Evolutionary conservation across 2,797 vertebrate genomes (phyloP), one percentile per base, ranked within the genome.

Genomic region (Pygocentrus nattereri): DNA sequence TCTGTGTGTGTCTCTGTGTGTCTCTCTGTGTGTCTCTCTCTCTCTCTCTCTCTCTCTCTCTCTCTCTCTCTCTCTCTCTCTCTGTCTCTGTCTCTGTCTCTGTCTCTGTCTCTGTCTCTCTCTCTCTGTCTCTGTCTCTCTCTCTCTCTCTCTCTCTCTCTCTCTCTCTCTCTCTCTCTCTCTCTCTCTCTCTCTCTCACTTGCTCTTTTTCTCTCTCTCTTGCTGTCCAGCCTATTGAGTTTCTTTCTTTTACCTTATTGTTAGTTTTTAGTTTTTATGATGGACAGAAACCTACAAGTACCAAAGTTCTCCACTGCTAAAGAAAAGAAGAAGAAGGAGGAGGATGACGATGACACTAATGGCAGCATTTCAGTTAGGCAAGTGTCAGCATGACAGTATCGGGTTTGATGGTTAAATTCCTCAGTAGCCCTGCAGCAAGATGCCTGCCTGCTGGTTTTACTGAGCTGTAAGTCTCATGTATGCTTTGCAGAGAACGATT

Each of bases 381-480:
- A 8, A 88, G 86, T 83, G 76, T 61, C 64, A 80, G 85, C 85
- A 79, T 88, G 82, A 85, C 80, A 69, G 61, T 87, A 78, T 83
- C 82, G 69, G 59, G 77, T 75, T 47, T 76, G 74, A 76, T 49
- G 78, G 77, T 82, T 81, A 13, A 50, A 18, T 80, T 78, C 78
- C 56, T 23, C 16, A 25, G 54, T 30, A 58, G 61, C 64, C 79
- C 44, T 13, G 18, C 78, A 69, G 58, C 50, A 1, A 23, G n/a
- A 54, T 41, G 47, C 25, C 30, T 72, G 19, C 15, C 61, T 74
- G 73, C 67, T 59, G 47, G 27, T 41, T 34, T 80, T 72, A 44
- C 31, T 6, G 47, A 27, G 58, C 72, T 54, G 73, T 61, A 21
- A 67, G 58, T 44, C 13, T 44, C 59, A 69, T 18, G 54, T 47